Base-by-base conservation (phyloP, 2,113 vertebrate species). In the Forbesichthys agassizii region DNA sequence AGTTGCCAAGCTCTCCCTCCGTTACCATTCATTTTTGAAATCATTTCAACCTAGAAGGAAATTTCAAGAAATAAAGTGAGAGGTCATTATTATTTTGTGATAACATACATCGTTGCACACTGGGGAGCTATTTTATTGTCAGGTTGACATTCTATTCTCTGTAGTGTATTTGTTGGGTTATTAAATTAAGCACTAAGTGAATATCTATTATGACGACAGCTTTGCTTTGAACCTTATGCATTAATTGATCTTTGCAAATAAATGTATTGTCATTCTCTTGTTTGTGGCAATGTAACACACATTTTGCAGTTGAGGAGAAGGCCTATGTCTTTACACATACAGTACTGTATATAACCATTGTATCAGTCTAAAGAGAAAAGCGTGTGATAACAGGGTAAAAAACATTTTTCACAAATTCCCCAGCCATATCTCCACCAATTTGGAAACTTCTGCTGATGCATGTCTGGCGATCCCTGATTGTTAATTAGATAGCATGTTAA, bases 401-500 rank as follows among this genome's bases (percentile, higher is more conserved):
- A 6, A 8, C 36, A 27, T 27, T 27, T 73, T 68, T 63, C 0
- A 5, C 62, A 69, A 33, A 64, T 65, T 55, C 48, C 73, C 64
- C 0, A 57, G 62, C 56, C 11, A 18, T 68, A 68, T 79, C 73
- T 74, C 16, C 69, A 64, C 69, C 81, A 77, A 79, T 64, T 75
- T 63, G 51, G 68, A 75, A 67, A 27, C 67, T 66, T 84, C 52
- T 76, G 69, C 74, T 63, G 55, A 18, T 73, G 68, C 57, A 64
- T 64, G 67, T 82, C 69, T 84, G 86, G 68, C 69, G 56, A 62
- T 69, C 69, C 74, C 59, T 69, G 86, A 85, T 90, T 83, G 74
- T 88, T 90, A 88, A 90, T 91, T 85, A 86, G 86, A 90, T 88
- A 85, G 71, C 69, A 61, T 72, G 67, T 81, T 82, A 83, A 86